Evolutionary conservation across 1,140 invertebrate genomes (phyloP).

Genomic region (Nymphalis io): DNA sequence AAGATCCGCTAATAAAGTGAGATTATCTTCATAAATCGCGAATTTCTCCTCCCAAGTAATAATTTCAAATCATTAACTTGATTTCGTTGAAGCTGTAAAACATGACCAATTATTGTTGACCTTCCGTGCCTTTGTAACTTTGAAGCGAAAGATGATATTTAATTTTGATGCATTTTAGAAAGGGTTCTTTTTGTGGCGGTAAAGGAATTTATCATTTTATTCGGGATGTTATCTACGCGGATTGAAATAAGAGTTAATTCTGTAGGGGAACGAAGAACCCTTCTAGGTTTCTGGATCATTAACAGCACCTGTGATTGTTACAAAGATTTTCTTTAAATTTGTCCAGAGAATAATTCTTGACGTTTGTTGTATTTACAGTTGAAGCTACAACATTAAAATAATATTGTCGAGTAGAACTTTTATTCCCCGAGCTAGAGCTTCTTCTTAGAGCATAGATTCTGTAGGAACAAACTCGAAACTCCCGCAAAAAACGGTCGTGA

Average conservation of each 20-base stretch:
- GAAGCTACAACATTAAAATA: too few species aligned
- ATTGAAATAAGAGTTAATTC: constrained; percentile 44
- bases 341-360: not conserved
- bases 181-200: constrained; percentile 37
- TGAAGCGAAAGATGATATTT: constrained; percentile 9
- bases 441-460: too few species aligned
- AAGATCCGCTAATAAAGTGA: constrained; percentile 45
- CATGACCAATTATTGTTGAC: constrained; percentile 42
- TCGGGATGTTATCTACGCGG: constrained; percentile 31
- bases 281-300: constrained; percentile 45
- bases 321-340: constrained; percentile 6
- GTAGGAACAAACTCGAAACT: too few species aligned
- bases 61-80: constrained; percentile 58
- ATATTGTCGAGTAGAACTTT: too few species aligned
- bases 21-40: constrained; percentile 55
- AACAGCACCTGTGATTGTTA: constrained; percentile 48
- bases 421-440: too few species aligned
- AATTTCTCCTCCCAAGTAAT: constrained; percentile 47
- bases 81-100: constrained; percentile 44
- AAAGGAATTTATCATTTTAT: constrained; percentile 40
- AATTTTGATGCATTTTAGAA: constrained; percentile 27
- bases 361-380: not conserved
- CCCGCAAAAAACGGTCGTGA: too few species aligned
- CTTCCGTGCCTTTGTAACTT: constrained; percentile 30
- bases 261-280: constrained; percentile 39